A percentile compares a stretch with the other conserved stretches of the same genome.
Conservation (phyloP, 2,113 vertebrate species). For the Strix uralensis region DNA sequence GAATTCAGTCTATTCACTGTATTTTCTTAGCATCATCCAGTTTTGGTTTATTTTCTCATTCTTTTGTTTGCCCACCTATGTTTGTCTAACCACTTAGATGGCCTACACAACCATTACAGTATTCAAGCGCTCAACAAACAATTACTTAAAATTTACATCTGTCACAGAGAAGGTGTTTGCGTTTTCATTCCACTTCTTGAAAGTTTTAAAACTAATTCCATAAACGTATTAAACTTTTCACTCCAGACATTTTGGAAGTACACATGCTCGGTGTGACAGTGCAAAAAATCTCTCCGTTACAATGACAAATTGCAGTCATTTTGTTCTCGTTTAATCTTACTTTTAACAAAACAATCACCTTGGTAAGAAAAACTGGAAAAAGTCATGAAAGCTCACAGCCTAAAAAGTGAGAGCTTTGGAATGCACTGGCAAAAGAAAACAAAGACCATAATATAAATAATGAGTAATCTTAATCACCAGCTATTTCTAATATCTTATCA, state of each 20-base stretch:
- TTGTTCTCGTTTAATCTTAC: background rate
- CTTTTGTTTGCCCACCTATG: background rate
- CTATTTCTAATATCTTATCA: background rate
- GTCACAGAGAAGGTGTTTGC: background rate
- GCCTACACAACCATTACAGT: background rate
- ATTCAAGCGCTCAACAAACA: background rate
- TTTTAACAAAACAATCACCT: slow-evolving; percentile 32
- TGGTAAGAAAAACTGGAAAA: background rate
- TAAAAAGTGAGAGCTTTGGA: slow-evolving; percentile 6
- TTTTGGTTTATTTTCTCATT: background rate
- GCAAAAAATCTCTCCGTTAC: background rate
- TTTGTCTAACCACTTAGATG: slow-evolving; percentile 9
- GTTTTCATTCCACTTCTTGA: background rate
- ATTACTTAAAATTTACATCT: background rate
- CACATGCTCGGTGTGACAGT: background rate
- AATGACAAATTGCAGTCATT: slow-evolving; percentile 26
- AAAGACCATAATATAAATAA: background rate
- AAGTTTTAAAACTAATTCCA: background rate
- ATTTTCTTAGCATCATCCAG: background rate
- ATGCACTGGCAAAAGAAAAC: background rate
- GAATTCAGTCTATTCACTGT: slow-evolving; percentile 14
- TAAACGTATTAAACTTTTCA: background rate
- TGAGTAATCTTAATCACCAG: background rate
- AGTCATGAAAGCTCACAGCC: background rate
- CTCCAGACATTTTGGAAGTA: background rate